These are phyloP conservation scores for Luscinia megarhynchos DNA, from an alignment of 2,797 vertebrate genomes.

Conservation along the genomic window DNA sequence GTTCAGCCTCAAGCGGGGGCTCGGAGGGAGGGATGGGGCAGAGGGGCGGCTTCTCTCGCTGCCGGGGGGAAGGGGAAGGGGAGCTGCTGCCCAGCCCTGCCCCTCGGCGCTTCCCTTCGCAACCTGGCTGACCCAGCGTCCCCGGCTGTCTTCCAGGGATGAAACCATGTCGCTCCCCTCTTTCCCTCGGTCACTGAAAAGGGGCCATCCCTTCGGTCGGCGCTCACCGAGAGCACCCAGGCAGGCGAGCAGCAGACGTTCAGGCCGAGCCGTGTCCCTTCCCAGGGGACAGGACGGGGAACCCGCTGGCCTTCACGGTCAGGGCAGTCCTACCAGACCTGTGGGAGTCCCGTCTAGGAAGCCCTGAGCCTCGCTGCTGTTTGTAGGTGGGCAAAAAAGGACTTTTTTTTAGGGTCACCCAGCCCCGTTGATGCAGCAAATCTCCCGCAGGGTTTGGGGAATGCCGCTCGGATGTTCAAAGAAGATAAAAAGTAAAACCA, in stretches of 20 bases:
- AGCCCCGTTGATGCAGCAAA: rapidly evolving
- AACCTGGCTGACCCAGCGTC: not conserved
- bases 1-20: constrained; percentile 36
- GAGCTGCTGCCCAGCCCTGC: not conserved
- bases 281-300: not conserved
- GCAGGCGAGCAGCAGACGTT: not conserved
- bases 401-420: rapidly evolving
- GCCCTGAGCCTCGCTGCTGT: not conserved
- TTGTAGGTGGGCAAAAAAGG: not conserved
- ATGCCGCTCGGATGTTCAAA: rapidly evolving
- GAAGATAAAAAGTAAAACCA: not conserved
- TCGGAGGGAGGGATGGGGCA: not conserved
- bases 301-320: not conserved
- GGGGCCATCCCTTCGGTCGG: not conserved
- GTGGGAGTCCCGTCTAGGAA: not conserved
- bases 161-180: rapidly evolving
- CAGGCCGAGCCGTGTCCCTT: not conserved
- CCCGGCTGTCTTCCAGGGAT: not conserved
- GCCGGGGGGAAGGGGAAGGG: not conserved
- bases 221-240: not conserved
- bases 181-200: not conserved
- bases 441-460: not conserved
- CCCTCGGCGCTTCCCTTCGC: not conserved
- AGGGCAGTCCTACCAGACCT: not conserved
- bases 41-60: not conserved